Conservation (phyloP, 2,797 vertebrate genomes). For the Lagorchestes hirsutus region DNA sequence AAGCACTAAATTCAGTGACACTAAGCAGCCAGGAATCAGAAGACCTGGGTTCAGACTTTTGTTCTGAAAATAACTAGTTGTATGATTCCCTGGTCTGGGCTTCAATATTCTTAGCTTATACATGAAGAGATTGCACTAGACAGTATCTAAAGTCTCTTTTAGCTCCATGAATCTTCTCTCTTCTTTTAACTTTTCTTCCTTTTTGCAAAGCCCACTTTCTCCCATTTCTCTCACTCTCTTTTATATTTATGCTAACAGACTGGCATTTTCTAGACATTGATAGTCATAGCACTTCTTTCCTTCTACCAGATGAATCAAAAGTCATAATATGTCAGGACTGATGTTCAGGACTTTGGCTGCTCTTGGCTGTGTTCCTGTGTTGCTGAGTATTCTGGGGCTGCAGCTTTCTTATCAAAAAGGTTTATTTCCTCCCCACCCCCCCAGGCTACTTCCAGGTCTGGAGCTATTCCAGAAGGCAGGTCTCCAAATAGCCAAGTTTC, state of each 20-base stretch:
- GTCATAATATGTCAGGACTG: background rate
- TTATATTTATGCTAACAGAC: background rate
- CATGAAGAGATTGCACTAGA: background rate
- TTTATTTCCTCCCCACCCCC: background rate
- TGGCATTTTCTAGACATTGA: background rate
- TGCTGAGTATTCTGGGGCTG: background rate
- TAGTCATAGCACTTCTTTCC: background rate
- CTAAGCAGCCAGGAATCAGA: background rate
- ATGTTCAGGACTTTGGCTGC: background rate
- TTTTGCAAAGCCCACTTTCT: background rate
- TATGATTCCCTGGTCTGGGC: background rate
- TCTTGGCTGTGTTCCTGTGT: background rate
- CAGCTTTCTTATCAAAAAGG: background rate
- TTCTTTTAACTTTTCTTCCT: background rate
- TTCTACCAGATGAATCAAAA: background rate
- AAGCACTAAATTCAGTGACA: background rate
- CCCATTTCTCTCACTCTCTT: background rate
- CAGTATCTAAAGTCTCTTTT: background rate
- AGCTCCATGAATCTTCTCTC: background rate
- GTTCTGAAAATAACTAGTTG: background rate
- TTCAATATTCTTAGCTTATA: constrained; percentile 6
- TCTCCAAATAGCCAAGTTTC: background rate
- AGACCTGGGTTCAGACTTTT: background rate
- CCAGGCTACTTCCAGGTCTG: background rate
- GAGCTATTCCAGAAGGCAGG: background rate